Evolutionary conservation across 2,113 vertebrate genomes (phyloP).

Genomic region (Nerophis ophidion): DNA sequence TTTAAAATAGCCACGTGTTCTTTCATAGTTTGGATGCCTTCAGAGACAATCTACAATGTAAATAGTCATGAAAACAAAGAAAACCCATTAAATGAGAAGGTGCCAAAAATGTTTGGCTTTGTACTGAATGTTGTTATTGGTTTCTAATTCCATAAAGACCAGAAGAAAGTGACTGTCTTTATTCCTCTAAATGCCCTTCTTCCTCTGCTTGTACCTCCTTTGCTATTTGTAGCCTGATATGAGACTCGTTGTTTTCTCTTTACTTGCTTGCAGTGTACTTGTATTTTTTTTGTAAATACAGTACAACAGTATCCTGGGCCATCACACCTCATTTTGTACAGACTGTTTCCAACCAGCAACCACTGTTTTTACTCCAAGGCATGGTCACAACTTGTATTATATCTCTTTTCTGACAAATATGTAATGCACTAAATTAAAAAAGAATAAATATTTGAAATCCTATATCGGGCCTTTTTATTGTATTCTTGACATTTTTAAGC

Average conservation of each 20-base stretch:
- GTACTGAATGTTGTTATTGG: no score
- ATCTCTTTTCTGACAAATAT: conserved; percentile 75
- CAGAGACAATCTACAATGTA: no score
- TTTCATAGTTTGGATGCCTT: no score
- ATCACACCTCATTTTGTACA: conserved; percentile 45
- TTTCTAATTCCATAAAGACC: not conserved
- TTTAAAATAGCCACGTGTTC: no score
- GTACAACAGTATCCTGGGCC: not conserved
- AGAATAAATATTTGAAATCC: conserved; percentile 65
- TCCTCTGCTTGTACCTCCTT: conserved; percentile 3
- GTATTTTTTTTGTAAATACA: conserved; percentile 25
- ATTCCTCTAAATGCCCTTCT: conserved; percentile 4
- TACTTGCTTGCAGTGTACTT: conserved; percentile 6
- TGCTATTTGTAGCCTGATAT: not conserved
- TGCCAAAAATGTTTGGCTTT: no score
- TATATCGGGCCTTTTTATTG: not conserved
- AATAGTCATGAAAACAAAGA: no score
- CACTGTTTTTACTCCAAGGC: conserved; percentile 47
- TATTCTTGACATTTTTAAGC: no score
- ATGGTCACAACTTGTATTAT: conserved; percentile 66
- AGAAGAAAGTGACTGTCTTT: conserved; percentile 12
- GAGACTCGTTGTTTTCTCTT: conserved; percentile 7
- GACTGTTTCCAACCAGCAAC: conserved; percentile 50
- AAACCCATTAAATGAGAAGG: no score
- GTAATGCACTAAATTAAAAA: conserved; percentile 85